These are phyloP conservation scores for Trichacis sp. DNA, from an alignment of 2,888 invertebrate species.

Conservation along the genomic window DNA sequence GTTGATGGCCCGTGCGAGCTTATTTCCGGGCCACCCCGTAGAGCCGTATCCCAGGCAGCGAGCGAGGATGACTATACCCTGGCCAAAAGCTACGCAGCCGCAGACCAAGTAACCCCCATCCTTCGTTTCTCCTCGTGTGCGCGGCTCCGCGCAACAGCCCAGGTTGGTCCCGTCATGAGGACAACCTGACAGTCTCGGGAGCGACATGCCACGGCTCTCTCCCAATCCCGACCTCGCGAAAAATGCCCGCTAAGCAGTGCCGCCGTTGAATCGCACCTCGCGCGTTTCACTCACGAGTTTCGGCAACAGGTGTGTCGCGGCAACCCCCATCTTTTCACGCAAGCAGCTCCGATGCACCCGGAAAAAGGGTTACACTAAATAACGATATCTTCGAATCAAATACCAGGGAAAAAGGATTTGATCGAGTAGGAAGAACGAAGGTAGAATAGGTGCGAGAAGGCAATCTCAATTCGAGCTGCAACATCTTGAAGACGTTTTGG, in stretches of 20 bases:
- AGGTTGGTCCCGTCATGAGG: slow-evolving; percentile 34
- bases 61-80: slow-evolving; percentile 62
- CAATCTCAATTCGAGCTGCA: too few relatives aligned
- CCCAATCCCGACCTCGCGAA: slow-evolving; percentile 35
- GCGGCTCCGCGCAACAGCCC: slow-evolving; percentile 27
- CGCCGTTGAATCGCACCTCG: slow-evolving; percentile 29
- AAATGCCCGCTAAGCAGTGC: slow-evolving; percentile 36
- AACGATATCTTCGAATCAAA: too few relatives aligned
- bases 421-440: too few relatives aligned
- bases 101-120: slow-evolving; percentile 16
- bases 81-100: slow-evolving; percentile 62
- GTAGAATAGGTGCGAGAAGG: too few relatives aligned
- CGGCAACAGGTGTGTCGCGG: slow-evolving; percentile 44
- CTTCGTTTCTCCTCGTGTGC: slow-evolving; percentile 23
- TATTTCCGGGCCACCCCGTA: slow-evolving; percentile 30
- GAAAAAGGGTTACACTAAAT: too few relatives aligned
- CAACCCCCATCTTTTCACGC: slow-evolving; percentile 10
- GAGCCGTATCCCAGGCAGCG: slow-evolving; percentile 51
- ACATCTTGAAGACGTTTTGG: too few relatives aligned
- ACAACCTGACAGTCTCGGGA: slow-evolving; percentile 39
- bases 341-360: too few relatives aligned
- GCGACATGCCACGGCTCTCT: slow-evolving; percentile 34
- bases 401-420: too few relatives aligned
- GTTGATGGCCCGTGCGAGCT: too few relatives aligned
- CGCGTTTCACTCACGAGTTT: slow-evolving; percentile 28